Conservation (phyloP, 2,113 vertebrate species). For the Lates calcarifer region DNA sequence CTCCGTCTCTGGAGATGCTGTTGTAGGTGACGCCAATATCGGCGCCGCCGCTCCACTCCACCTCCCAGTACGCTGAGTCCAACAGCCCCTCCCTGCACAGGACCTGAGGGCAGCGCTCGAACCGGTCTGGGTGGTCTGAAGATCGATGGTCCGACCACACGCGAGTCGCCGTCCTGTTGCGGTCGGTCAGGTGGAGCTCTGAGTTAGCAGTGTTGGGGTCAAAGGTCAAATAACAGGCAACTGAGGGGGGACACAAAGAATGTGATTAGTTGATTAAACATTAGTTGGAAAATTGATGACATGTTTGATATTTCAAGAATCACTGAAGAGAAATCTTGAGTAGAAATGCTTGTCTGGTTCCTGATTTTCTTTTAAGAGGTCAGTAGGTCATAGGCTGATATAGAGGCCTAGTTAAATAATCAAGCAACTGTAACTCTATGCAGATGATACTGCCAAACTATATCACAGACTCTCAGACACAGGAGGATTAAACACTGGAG, state of each 20-base stretch:
- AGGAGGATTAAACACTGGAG: not conserved
- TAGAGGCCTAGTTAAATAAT: too few species aligned
- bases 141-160: slow-evolving; percentile 17
- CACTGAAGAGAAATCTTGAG: too few species aligned
- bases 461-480: not conserved
- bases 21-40: slow-evolving; percentile 73
- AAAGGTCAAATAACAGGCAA: slow-evolving; percentile 71
- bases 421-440: slow-evolving; percentile 12
- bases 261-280: not conserved
- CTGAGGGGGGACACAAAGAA: slow-evolving; percentile 27
- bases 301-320: not conserved
- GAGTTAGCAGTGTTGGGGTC: slow-evolving; percentile 76
- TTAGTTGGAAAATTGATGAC: not conserved
- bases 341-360: too few species aligned
- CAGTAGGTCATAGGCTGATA: too few species aligned
- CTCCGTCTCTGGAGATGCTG: slow-evolving; percentile 52
- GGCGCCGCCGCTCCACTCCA: slow-evolving; percentile 62
- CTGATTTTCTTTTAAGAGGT: too few species aligned
- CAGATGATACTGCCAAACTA: slow-evolving; percentile 13
- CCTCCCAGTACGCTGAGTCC: slow-evolving; percentile 75
- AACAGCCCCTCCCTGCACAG: slow-evolving; percentile 77
- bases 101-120: slow-evolving; percentile 67
- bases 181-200: slow-evolving; percentile 58
- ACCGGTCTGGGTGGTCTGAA: slow-evolving; percentile 50
- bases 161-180: slow-evolving; percentile 63